Evolutionary conservation across 2,113 vertebrate species (phyloP), one percentile per base, ranked within the genome.

Genomic region (Myiozetetes cayanensis): DNA sequence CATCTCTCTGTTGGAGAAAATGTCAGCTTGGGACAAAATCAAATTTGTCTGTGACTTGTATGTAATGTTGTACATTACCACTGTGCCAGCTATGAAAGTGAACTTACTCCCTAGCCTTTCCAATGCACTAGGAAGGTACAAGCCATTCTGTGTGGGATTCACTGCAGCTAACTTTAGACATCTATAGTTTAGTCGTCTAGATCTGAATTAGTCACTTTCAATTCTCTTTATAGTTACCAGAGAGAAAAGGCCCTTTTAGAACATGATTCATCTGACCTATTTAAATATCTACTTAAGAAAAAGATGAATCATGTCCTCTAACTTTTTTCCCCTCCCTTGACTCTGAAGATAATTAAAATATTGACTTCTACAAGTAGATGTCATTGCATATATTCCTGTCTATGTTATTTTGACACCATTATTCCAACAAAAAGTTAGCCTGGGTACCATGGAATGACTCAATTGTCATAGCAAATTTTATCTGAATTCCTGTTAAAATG

Each of bases 231-330:
- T 75, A 93, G 56, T 61, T 37, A 75, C 20, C 66, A 89, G 43
- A 96, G 66, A 96, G 68, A 95, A 93, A 91, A 89, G 61, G 53
- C 47, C 52, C 44, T 94, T 91, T 63, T 33, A 78, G 30, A 93
- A 27, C 8, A 75, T 96, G 92, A 96, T 74, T 95, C 93, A 96
- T 91, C 77, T 95, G 93, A 93, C 90, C 92, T 96, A 96, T 87
- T 94, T 89, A 95, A 74, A 82, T 93, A 89, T 22, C 87, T 93
- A 15, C 66, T 94, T 79, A 87, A 84, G 93, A 93, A 82, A 67
- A 91, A 89, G 56, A 94, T 96, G 89, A 96, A 82, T 95, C 87
- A 95, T 17, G 33, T 72, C 41, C n/a, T 82, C 2, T 68, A 82
- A 89, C 16, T 25, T 85, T 85, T 82, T 74, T 39, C 24, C 8